Base-by-base conservation (phyloP, 2,888 invertebrate species). In the Drosophila mayaguana region DNA sequence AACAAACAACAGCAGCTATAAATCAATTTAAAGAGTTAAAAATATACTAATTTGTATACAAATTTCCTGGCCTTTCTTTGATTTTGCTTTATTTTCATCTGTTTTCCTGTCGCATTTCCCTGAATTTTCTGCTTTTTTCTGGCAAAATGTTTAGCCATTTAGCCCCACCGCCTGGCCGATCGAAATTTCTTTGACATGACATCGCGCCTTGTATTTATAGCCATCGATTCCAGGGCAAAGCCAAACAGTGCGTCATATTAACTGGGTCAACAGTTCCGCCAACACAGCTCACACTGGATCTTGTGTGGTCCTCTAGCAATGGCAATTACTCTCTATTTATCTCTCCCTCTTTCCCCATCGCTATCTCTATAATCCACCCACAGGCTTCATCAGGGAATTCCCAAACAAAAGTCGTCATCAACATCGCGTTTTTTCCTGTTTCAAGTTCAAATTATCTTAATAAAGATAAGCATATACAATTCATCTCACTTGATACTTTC, bases 371-470 rank as follows among this genome's bases (percentile, higher is more conserved):
- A 9, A n/a, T 25, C 25, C 16, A 25, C 25, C 9, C 46, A 46
- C n/a, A n/a, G 48, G 28, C 46, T 48, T n/a, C n/a, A 12, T 32
- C 28, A 78, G 90, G 90, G 91, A 90, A 91, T 88, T 87, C 91
- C 91, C 91, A 89, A 90, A 87, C 81, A 91, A 89, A 91, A 72
- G 78, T 66, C 86, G 89, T 89, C 86, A 85, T 85, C 82, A 70
- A 68, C 76, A 76, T 83, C 77, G 81, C 62, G 61, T 67, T 75
- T 32, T 28, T 48, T 18, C n/a, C 2, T 32, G 32, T 22, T 38
- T 84, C 88, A 88, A 90, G 87, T 88, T 90, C 88, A 90, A 77
- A 88, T 83, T 81, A 88, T 88, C 87, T 86, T 90, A 83, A 86
- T 86, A 88, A 88, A 88, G 86, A 81, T 88, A 89, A 88, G 76